Percentiles rank a stretch among this genome's conserved stretches.
These are phyloP conservation scores for Arge pagana DNA, from an alignment of 2,888 invertebrate species.

Conservation along the genomic window DNA sequence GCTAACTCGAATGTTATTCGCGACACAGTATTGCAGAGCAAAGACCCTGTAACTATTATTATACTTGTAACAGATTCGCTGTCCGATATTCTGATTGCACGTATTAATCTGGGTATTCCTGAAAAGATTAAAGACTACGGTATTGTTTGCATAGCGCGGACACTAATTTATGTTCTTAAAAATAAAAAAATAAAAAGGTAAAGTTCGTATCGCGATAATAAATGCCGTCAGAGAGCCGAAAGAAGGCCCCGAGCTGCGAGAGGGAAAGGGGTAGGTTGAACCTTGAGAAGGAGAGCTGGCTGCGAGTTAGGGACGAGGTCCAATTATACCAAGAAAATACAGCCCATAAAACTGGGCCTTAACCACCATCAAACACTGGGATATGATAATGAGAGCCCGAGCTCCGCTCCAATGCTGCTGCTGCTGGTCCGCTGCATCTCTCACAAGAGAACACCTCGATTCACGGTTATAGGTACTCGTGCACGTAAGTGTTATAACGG, in stretches of 20 bases:
- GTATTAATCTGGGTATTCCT: too few relatives aligned
- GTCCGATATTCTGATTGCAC: too few relatives aligned
- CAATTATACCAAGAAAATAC: constrained; percentile 42
- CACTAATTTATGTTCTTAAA: constrained; percentile 26
- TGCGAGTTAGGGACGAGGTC: constrained; percentile 31
- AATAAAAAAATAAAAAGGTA: too few relatives aligned
- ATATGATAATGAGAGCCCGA: constrained; percentile 38
- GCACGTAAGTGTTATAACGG: too few relatives aligned
- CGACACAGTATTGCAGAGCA: too few relatives aligned
- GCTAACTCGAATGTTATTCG: too few relatives aligned
- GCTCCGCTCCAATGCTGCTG: too few relatives aligned
- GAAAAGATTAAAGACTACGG: constrained; percentile 6
- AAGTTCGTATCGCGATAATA: constrained; percentile 10
- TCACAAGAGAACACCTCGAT: too few relatives aligned
- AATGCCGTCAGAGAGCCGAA: constrained; percentile 10
- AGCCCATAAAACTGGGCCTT: constrained; percentile 39
- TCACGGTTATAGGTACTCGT: too few relatives aligned
- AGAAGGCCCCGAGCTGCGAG: not conserved
- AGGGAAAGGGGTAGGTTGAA: not conserved
- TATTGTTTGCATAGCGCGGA: constrained; percentile 32
- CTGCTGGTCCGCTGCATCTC: too few relatives aligned
- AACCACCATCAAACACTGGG: constrained; percentile 38
- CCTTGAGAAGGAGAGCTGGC: constrained; percentile 9
- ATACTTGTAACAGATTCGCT: too few relatives aligned
- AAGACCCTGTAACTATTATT: too few relatives aligned